Base-by-base conservation (phyloP, 2,797 vertebrate species). In the Neosilurus mollespiculum region DNA sequence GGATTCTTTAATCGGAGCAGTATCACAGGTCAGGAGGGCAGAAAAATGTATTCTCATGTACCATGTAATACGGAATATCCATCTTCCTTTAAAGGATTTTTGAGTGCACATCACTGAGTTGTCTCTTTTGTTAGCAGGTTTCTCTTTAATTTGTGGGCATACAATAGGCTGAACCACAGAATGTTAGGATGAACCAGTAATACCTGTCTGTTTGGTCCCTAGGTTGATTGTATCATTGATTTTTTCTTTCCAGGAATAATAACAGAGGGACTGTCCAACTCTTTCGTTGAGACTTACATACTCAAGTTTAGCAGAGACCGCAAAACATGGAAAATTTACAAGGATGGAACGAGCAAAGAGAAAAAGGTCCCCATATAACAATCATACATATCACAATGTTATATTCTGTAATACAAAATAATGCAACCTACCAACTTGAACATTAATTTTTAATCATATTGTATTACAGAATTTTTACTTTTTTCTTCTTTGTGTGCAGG, bases 251-350 rank as follows among this genome's bases (percentile, higher is more conserved):
- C 89, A 97, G 96, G 96, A 51, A 92, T 97, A 75, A 87, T 94
- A 88, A 96, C 95, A 1, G 93, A 87, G n/a, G 96, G 95, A 65
- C 94, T 93, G 9, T 83, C 90, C 0, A 87, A 93, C 70, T 89
- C 88, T 92, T 95, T 95, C 7, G 90, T 95, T 43, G 91, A 88
- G 0, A 93, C 95, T 83, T 97, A 92, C 91, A 82, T 54, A 14
- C 81, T 97, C 53, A 88, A 89, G 86, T 96, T 88, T 90, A 96
- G 96, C 90, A 96, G 94, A 0, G 96, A 97, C 0, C 86, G 92
- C 78, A 96, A 90, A 89, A 95, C 89, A 34, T 97, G 96, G 96
- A 96, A 92, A 88, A 86, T 86, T 67, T 96, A 96, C 91, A 96
- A 93, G 90, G 91, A 88, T 2, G 86, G 87, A 6, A 20, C 87